Conservation (phyloP, 2,888 invertebrate genomes). For the Diarsia rubi region DNA sequence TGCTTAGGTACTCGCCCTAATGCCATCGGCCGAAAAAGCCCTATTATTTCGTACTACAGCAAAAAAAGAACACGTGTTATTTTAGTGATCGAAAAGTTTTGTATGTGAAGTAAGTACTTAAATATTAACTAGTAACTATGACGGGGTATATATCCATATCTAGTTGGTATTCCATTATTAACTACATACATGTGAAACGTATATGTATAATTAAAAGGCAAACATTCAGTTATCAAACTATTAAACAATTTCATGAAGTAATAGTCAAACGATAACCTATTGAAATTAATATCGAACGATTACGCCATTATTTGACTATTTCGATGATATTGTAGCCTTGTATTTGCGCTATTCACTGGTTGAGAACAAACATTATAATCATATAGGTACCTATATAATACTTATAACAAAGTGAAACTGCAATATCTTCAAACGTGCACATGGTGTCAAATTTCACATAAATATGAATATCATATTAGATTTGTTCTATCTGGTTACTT, state of each 20-base stretch:
- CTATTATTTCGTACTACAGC: not conserved
- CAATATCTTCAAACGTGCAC: constrained; percentile 27
- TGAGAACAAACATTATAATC: constrained; percentile 1
- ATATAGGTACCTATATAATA: constrained; percentile 4
- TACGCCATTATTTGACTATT: constrained; percentile 49
- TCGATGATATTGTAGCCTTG: constrained; percentile 34
- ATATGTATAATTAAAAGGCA: constrained; percentile 21
- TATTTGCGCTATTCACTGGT: constrained; percentile 9
- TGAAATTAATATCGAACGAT: constrained; percentile 63
- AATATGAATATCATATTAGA: constrained; percentile 41
- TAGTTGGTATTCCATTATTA: constrained; percentile 10
- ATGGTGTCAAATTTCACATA: constrained; percentile 41
- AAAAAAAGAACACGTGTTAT: constrained; percentile 13
- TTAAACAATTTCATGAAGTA: constrained; percentile 61
- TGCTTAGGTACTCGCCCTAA: not conserved
- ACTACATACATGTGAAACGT: constrained; percentile 12
- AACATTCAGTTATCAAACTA: constrained; percentile 53
- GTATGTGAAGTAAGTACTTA: not conserved
- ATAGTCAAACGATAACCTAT: constrained; percentile 65
- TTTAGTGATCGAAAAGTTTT: not conserved
- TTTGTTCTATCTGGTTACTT: constrained; percentile 51
- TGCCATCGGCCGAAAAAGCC: not conserved
- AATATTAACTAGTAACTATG: not conserved
- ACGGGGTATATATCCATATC: not conserved
- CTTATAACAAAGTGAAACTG: constrained; percentile 17